Base-by-base conservation (phyloP, 2,888 invertebrate species). In the Cephalotes varians region DNA sequence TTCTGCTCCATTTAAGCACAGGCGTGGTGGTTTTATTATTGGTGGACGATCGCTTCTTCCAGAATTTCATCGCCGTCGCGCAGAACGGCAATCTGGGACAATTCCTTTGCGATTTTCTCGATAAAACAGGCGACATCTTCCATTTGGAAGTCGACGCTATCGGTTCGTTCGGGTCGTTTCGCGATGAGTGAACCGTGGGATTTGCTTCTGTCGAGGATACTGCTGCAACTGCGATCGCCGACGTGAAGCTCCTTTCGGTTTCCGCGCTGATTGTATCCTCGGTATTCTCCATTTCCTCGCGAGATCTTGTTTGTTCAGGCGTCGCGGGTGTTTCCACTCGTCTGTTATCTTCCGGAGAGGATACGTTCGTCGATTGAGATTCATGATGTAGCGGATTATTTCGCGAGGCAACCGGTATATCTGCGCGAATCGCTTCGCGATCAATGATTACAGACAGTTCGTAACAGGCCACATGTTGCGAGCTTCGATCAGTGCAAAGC, bases 141-240 rank as follows among this genome's bases (percentile, higher is more conserved):
- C 56, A 47, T 7, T 56, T 69, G 9, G 77, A 77, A 56, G 77
- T 77, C 25, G 69, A 77, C 3, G 56, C 44, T 44, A 34, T 54
- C 54, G 67, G 18, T 18, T 54, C 21, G 21, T 40, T 1, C 44
- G 25, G 44, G 0, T 56, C 12, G 12, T 58, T 71, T 1, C 2
- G 40, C 49, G 34, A 67, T 3, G 69, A 58, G 34, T 21, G 44
- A 56, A 44, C 18, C 12, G 44, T 15, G 1, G 15, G 31, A 56
- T 56, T 6, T 21, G 4, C 0, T 40, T 18, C 12, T 7, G 34
- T 51, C 28, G 28, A 69, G 10, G 21, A 56, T 56, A 44, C 31
- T 9, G n/a, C 10, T n/a, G 44, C 44, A 25, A 37, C 28, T 21
- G 7, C 37, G 44, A 25, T 44, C 67, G 18, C 15, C 54, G 21